phyloP scores from a whole-genome alignment of 2,888 invertebrate genomes.

The Xestia xanthographa region DNA sequence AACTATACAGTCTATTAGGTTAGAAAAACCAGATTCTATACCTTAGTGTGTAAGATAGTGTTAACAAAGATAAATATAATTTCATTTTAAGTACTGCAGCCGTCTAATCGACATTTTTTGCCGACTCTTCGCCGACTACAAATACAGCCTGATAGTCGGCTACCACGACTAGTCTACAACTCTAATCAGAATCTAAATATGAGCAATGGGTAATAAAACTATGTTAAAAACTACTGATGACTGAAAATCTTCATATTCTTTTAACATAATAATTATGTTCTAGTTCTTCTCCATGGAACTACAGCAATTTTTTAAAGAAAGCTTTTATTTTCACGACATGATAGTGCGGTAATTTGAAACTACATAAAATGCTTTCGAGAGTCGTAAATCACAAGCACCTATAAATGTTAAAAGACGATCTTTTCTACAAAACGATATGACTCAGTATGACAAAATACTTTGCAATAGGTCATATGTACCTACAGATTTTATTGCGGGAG shows the following conservation, averaged over 20 bases:
- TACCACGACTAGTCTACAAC: background rate
- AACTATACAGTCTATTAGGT: no score
- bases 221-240: background rate
- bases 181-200: background rate
- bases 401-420: slow-evolving; percentile 40
- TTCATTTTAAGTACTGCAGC: background rate
- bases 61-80: no score
- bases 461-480: background rate
- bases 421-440: slow-evolving; percentile 13
- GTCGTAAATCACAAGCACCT: slow-evolving; percentile 39
- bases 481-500: background rate
- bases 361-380: slow-evolving; percentile 21
- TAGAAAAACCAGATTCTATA: no score
- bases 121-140: background rate
- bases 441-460: background rate
- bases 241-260: background rate
- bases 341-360: slow-evolving; percentile 9
- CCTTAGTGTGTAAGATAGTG: no score
- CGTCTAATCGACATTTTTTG: background rate
- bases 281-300: background rate
- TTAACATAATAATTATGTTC: background rate
- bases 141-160: background rate
- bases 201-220: background rate
- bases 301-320: background rate
- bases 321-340: slow-evolving; percentile 21